Evolutionary conservation across 30 jellyfish, hydroid and myxozoan genomes (phyloP).

Genomic region (Morbakka virulenta): DNA sequence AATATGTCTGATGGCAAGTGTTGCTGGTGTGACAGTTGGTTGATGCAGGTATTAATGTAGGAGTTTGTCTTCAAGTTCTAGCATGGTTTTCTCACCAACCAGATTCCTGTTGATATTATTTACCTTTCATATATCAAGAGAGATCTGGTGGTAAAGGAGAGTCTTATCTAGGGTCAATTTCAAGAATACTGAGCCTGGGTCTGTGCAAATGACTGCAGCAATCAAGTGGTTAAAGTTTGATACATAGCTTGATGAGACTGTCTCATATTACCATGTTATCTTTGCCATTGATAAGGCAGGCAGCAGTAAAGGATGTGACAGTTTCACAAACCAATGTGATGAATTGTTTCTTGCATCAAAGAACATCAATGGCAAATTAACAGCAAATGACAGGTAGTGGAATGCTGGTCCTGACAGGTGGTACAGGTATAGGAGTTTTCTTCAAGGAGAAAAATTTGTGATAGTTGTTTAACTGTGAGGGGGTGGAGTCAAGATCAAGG

Average conservation of each 20-base stretch:
- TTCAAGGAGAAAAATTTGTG: conserved; percentile 26
- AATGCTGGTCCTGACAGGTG: neutral
- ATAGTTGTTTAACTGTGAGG: neutral
- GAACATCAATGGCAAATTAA: no score
- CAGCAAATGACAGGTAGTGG: conserved; percentile 27
- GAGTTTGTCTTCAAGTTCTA: conserved; percentile 27
- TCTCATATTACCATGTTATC: conserved; percentile 2
- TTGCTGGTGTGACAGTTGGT: neutral
- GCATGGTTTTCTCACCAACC: conserved; percentile 44
- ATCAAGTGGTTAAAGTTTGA: conserved; percentile 1
- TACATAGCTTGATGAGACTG: neutral
- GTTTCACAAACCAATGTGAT: conserved; percentile 39
- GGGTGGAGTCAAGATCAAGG: conserved; percentile 31
- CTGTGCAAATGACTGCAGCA: conserved; percentile 17
- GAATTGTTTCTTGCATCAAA: no score
- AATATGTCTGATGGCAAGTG: conserved; percentile 17
- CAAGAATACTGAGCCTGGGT: conserved; percentile 49
- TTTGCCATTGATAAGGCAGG: no score
- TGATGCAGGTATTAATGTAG: conserved; percentile 23
- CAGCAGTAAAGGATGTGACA: conserved; percentile 12
- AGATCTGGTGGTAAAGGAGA: conserved; percentile 4
- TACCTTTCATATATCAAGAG: conserved; percentile 24
- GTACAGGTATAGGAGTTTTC: neutral
- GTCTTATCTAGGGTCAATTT: neutral
- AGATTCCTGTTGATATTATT: conserved; percentile 39